Conservation (phyloP, 64 coral and sea anemone species). For the Platygyra sinensis region DNA sequence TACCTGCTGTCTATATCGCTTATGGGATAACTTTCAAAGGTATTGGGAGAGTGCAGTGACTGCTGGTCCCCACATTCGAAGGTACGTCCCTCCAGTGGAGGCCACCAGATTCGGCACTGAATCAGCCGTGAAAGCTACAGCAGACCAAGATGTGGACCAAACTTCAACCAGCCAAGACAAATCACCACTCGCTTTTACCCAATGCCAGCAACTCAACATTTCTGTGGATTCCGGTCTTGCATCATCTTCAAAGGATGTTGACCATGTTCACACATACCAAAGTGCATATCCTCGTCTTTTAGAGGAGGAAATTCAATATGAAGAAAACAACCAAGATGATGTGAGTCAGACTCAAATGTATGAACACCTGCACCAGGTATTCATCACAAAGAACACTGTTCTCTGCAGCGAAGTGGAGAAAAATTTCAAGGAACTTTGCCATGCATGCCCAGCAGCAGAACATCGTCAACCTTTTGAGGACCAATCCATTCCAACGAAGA, state of each 20-base stretch:
- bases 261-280: background rate
- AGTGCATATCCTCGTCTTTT: background rate
- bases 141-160: background rate
- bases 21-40: slow-evolving; percentile 85
- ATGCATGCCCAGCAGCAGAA: slow-evolving; percentile 54
- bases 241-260: background rate
- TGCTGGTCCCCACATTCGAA: slow-evolving; percentile 87
- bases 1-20: slow-evolving; percentile 91
- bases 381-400: slow-evolving; percentile 73
- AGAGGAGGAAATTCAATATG: background rate
- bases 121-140: background rate
- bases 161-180: background rate
- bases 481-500: slow-evolving; percentile 36
- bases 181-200: background rate
- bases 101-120: background rate
- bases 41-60: slow-evolving; percentile 82
- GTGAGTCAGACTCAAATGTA: background rate
- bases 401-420: slow-evolving; percentile 67
- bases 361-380: slow-evolving; percentile 94
- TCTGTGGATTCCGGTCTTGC: background rate
- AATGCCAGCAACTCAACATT: background rate
- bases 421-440: slow-evolving; percentile 88
- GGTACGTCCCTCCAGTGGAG: background rate
- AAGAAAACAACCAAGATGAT: background rate
- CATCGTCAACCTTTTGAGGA: slow-evolving; percentile 42